phyloP scores from a whole-genome alignment of 2,888 invertebrate genomes.

The Limnephilus rhombicus region DNA sequence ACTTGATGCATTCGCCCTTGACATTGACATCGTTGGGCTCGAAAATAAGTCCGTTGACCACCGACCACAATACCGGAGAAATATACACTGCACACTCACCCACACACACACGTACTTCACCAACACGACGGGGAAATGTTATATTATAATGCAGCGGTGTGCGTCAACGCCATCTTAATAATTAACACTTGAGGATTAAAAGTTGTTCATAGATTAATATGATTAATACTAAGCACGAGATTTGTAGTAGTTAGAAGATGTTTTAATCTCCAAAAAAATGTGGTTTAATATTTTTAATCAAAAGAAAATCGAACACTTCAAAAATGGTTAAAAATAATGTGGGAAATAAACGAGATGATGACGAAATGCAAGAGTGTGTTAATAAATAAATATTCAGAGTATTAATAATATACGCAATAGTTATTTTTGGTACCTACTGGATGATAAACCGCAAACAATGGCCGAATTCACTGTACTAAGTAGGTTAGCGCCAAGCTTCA shows the following conservation, averaged over 20 bases:
- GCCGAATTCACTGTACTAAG: not conserved
- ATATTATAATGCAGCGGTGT: not conserved
- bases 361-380: not conserved
- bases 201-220: not conserved
- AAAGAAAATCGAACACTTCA: not conserved
- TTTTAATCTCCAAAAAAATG: not conserved
- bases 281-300: not conserved
- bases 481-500: not conserved
- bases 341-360: not conserved
- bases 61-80: slow-evolving; percentile 8
- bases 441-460: not conserved
- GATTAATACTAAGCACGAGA: not conserved
- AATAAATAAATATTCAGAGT: not conserved
- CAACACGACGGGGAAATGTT: not conserved
- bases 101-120: not conserved
- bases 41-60: slow-evolving; percentile 43
- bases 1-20: slow-evolving; percentile 61
- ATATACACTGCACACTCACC: not conserved
- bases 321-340: not conserved
- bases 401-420: not conserved
- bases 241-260: not conserved
- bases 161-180: not conserved
- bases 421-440: not conserved
- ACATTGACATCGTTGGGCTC: slow-evolving; percentile 58
- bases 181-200: not conserved